Evolutionary conservation across 2,888 invertebrate species (phyloP).

Genomic region (Pyrrhosoma nymphula): DNA sequence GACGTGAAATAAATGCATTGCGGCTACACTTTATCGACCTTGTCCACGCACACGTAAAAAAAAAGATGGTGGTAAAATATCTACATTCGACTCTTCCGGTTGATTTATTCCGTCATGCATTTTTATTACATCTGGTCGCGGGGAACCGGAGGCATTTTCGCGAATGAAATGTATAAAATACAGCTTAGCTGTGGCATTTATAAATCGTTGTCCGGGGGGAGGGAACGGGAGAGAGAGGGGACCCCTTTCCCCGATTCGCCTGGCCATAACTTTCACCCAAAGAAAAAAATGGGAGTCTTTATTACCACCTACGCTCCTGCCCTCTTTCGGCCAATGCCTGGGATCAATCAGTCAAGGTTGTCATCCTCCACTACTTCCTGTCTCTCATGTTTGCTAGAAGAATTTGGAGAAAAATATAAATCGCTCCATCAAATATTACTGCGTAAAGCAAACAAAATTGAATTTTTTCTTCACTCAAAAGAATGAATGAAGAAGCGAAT

Average conservation of each 20-base stretch:
- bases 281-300: background rate
- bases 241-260: background rate
- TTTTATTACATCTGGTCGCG: background rate
- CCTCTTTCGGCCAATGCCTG: no score
- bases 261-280: background rate
- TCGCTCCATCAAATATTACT: no score
- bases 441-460: no score
- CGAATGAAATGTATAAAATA: background rate
- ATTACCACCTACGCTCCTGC: no score
- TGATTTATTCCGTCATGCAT: slow-evolving; percentile 11
- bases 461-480: no score
- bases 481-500: no score
- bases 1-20: background rate
- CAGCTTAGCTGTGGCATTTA: background rate
- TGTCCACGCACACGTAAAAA: background rate
- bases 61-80: background rate
- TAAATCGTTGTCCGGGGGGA: background rate
- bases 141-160: background rate
- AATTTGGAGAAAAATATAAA: no score
- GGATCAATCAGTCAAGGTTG: no score
- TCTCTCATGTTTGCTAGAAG: no score
- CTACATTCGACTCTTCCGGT: background rate
- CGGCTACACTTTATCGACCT: background rate
- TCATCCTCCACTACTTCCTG: no score
- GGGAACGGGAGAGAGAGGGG: background rate